Percentiles rank a stretch among this genome's conserved stretches.
Conservation (phyloP, 2,113 vertebrate genomes). For the Microcebus griseorufus region DNA sequence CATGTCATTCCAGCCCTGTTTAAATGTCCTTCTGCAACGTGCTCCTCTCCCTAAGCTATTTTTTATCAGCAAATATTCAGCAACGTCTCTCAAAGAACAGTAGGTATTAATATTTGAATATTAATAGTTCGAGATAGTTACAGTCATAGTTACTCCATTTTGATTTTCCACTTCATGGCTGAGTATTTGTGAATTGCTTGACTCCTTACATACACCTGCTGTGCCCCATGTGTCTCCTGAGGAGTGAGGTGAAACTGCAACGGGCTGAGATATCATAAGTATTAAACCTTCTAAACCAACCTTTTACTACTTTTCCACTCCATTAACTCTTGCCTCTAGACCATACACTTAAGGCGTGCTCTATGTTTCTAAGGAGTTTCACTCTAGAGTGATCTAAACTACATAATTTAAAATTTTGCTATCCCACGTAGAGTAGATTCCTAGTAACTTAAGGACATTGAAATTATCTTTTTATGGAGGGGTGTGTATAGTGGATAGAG, state of each 20-base stretch:
- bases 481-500: not conserved
- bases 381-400: conserved; percentile 3
- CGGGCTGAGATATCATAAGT: not conserved
- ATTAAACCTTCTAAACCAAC: not conserved
- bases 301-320: not conserved
- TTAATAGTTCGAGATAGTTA: not conserved
- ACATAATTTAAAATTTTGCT: conserved; percentile 36
- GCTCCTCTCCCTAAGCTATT: not conserved
- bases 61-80: conserved; percentile 19
- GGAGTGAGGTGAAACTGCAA: not conserved
- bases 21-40: not conserved
- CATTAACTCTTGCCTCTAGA: conserved; percentile 31
- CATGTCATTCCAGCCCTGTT: not conserved
- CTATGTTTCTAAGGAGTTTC: not conserved
- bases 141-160: not conserved
- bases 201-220: not conserved
- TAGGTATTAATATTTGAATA: conserved; percentile 29
- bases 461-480: conserved; percentile 3
- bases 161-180: conserved; percentile 43
- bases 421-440: not conserved
- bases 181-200: conserved; percentile 6
- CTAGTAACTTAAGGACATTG: not conserved
- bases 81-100: conserved; percentile 26
- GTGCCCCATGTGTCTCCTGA: not conserved
- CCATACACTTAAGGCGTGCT: not conserved